phyloP scores from a whole-genome alignment of 2,113 vertebrate species.

The Oreocharis arfaki region DNA sequence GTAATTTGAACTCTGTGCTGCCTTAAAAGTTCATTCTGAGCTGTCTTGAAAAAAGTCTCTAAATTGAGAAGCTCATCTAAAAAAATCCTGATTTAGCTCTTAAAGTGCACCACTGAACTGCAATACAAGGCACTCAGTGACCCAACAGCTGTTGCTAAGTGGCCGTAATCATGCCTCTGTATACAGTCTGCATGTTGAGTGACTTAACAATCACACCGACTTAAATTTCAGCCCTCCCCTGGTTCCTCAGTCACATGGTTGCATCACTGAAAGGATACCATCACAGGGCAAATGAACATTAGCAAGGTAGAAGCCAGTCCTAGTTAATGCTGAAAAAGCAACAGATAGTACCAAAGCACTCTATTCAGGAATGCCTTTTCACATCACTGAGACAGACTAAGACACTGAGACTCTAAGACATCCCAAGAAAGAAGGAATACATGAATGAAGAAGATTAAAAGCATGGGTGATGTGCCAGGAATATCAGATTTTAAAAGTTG shows the following conservation, averaged over 20 bases:
- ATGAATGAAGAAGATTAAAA: background rate
- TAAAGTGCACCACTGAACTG: background rate
- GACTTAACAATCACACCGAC: background rate
- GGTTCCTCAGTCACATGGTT: background rate
- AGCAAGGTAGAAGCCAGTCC: background rate
- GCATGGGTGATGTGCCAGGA: background rate
- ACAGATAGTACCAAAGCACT: background rate
- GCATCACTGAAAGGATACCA: background rate
- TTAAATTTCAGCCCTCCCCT: background rate
- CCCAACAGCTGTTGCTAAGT: background rate
- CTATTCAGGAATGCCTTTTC: background rate
- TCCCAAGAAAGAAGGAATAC: background rate
- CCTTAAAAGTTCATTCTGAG: background rate
- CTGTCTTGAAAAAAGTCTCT: background rate
- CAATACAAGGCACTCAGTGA: background rate
- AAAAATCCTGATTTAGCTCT: background rate
- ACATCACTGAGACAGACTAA: background rate
- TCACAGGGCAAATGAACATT: background rate
- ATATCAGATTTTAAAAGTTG: background rate
- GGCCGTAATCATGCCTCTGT: background rate
- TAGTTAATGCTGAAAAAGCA: background rate
- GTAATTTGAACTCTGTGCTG: background rate
- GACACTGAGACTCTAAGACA: background rate
- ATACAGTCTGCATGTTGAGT: background rate
- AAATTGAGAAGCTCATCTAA: background rate